Evolutionary conservation across 2,113 vertebrate species (phyloP), one percentile per base, ranked within the genome.

Genomic region (Apus apus): DNA sequence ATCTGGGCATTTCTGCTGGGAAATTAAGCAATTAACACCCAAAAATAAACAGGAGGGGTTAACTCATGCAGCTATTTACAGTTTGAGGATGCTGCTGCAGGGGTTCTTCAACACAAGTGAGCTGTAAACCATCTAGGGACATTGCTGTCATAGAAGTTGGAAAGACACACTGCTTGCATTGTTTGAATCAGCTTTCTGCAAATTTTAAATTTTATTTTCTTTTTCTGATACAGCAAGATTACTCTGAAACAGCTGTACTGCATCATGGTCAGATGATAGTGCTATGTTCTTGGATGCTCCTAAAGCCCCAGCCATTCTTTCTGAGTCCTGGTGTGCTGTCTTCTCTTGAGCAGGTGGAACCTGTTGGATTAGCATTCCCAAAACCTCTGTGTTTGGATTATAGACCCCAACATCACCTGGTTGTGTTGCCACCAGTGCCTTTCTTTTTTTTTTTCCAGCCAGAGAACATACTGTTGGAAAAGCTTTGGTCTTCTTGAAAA

Each of bases 281-380:
- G 61, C 29, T 1, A 0, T 29, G 48, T 3, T 72, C 86, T 84
- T 3, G 5, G 64, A 26, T 64, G 12, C 18, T 72, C 8, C 21
- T 22, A 5, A 71, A 50, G 48, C 32, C 14, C 15, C 18, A 5
- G 10, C 5, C 5, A 29, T 40, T 34, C 38, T 88, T 74, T 36
- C 12, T 0, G 0, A 46, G 14, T 53, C 40, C 9, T 58, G 32
- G 15, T 4, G 1, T 0, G 2, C 8, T 0, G 0, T 90, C 45
- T 81, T 79, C 45, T 30, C 27, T 58, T 65, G 36, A 74, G 32
- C 53, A 84, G 9, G 32, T 53, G 45, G 32, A 94, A 6, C n/a
- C 32, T 2, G 0, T 82, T 81, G 84, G 70, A 85, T 83, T 87
- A 68, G 18, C 53, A 29, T 34, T 87, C 38, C 53, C 29, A 64